Conservation (phyloP, 2,888 invertebrate species). For the Saturnia japonica region DNA sequence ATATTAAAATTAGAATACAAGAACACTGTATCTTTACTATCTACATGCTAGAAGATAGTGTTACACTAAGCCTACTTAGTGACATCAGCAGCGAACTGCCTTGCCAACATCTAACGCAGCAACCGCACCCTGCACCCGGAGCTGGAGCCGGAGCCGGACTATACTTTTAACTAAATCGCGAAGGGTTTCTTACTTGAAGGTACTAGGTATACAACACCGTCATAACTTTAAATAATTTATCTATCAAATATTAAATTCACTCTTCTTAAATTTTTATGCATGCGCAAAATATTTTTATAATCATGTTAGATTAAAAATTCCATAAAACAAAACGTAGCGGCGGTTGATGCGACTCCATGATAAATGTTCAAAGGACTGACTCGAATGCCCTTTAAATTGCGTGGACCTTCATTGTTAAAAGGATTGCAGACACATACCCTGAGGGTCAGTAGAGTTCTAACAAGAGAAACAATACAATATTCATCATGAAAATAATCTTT, state of each 20-base stretch:
- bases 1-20: too few species aligned
- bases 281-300: not conserved
- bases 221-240: not conserved
- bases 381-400: constrained; percentile 38
- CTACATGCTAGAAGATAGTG: too few species aligned
- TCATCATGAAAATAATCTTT: not conserved
- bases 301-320: not conserved
- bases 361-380: constrained; percentile 44
- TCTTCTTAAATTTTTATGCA: not conserved
- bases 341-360: constrained; percentile 27
- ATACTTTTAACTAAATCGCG: too few species aligned
- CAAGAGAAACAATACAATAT: not conserved
- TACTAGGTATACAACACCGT: too few species aligned
- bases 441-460: not conserved
- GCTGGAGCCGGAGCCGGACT: too few species aligned
- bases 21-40: too few species aligned
- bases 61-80: too few species aligned
- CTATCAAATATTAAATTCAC: not conserved
- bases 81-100: too few species aligned
- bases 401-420: constrained; percentile 42
- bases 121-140: too few species aligned
- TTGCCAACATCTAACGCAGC: too few species aligned
- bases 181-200: too few species aligned
- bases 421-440: constrained; percentile 30
- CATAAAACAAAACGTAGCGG: not conserved